These are phyloP conservation scores for Neopipo cinnamomea DNA, from an alignment of 2,113 vertebrate species.

Conservation along the genomic window DNA sequence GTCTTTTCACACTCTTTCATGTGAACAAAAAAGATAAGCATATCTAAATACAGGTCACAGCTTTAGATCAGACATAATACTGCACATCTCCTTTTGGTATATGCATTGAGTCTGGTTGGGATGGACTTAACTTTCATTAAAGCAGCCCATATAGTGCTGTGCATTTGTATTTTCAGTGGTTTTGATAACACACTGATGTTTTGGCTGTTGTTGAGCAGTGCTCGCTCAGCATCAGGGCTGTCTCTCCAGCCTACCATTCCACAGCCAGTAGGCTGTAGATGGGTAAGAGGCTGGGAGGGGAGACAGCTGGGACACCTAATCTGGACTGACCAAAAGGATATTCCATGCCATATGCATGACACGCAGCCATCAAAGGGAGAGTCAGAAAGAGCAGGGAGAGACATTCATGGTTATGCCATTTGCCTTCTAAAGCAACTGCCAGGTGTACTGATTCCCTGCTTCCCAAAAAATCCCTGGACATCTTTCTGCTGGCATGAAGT, in stretches of 20 bases:
- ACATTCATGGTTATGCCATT: fast-evolving
- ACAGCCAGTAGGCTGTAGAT: neutral
- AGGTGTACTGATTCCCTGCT: neutral
- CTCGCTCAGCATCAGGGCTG: neutral
- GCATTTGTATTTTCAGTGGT: neutral
- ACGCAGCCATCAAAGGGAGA: neutral
- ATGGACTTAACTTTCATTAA: neutral
- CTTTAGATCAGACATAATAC: neutral
- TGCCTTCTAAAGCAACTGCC: neutral
- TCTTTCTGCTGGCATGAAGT: neutral
- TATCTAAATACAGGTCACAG: neutral
- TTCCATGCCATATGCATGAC: neutral
- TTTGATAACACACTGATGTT: neutral
- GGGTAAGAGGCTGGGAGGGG: neutral
- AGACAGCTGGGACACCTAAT: neutral
- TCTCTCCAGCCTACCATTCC: neutral
- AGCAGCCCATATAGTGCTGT: neutral
- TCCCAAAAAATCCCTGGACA: neutral
- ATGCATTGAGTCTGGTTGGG: neutral
- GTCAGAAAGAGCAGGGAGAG: neutral
- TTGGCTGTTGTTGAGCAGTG: neutral
- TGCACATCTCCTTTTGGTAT: neutral
- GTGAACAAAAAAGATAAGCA: neutral
- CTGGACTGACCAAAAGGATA: neutral
- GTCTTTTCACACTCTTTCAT: neutral